phyloP scores from a whole-genome alignment of 1,140 invertebrate genomes.

The Drosophila nikananu region DNA sequence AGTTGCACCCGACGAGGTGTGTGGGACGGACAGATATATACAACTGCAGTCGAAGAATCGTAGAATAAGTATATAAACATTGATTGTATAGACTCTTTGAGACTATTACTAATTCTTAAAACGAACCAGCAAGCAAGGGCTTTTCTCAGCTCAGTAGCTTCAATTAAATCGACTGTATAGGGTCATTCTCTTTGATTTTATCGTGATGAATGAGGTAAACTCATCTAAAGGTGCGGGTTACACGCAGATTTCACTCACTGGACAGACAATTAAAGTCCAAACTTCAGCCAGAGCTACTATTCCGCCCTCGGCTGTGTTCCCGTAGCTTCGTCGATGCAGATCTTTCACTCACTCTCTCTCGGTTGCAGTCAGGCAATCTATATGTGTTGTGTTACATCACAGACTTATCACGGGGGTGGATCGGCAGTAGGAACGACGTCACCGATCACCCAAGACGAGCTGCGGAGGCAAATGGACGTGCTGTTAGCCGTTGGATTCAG shows the following conservation, averaged over 20 bases:
- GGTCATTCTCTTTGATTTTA: background rate
- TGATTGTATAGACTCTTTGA: background rate
- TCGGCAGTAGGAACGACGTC: conserved; percentile 40
- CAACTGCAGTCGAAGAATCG: background rate
- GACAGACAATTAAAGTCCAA: background rate
- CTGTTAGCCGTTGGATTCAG: conserved; percentile 15
- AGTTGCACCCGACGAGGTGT: conserved; percentile 37
- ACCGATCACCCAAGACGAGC: conserved; percentile 36
- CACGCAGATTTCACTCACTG: background rate
- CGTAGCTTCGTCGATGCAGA: conserved; percentile 26
- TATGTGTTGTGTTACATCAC: conserved; percentile 58
- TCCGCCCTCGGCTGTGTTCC: background rate
- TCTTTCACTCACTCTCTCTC: conserved; percentile 44
- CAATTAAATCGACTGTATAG: background rate
- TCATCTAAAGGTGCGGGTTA: background rate
- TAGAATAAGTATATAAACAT: background rate
- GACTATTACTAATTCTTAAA: background rate
- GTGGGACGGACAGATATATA: conserved; percentile 15
- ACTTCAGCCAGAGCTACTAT: conserved; percentile 1
- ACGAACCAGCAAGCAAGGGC: background rate
- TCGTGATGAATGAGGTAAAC: background rate
- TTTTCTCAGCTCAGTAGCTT: background rate
- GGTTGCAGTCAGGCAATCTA: conserved; percentile 36
- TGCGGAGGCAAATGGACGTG: conserved; percentile 13
- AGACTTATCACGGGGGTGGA: conserved; percentile 14